Conservation (phyloP, 1,140 invertebrate species). For the Aphaenogaster floridana region DNA sequence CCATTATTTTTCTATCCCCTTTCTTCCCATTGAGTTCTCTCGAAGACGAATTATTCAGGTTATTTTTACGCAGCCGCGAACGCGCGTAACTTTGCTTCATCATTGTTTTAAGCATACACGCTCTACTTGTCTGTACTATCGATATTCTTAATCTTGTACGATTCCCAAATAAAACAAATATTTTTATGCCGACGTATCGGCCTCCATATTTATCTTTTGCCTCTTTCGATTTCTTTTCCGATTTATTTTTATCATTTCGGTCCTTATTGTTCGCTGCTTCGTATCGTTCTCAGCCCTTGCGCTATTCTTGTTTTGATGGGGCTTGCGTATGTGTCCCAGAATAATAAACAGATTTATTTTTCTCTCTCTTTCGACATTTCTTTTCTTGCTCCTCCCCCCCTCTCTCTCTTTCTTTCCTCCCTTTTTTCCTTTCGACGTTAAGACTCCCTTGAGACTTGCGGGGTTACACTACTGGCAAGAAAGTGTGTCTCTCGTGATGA, state of each 20-base stretch:
- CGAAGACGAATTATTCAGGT: conserved; percentile 30
- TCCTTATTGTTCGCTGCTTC: conserved; percentile 4
- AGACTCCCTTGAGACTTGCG: conserved; percentile 11
- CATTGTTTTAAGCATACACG: neutral
- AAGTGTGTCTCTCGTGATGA: conserved; percentile 46
- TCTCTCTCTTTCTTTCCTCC: neutral
- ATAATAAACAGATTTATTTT: conserved; percentile 57
- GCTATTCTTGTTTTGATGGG: conserved; percentile 22
- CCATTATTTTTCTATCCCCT: neutral
- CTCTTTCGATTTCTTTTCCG: neutral
- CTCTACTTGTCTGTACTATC: neutral
- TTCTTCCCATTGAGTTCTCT: neutral
- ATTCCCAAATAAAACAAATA: conserved; percentile 21
- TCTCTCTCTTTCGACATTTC: neutral
- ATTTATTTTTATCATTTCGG: conserved; percentile 35
- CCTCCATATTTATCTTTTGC: neutral
- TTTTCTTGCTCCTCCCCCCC: neutral
- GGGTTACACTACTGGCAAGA: conserved; percentile 41
- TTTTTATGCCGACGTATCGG: neutral
- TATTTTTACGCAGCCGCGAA: neutral
- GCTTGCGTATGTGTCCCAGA: conserved; percentile 9
- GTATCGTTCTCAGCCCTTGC: conserved; percentile 10
- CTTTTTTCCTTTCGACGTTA: neutral
- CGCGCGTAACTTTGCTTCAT: conserved; percentile 1
- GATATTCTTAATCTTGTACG: neutral